phyloP scores from a whole-genome alignment of 1,140 invertebrate genomes.

The Helicoverpa armigera region DNA sequence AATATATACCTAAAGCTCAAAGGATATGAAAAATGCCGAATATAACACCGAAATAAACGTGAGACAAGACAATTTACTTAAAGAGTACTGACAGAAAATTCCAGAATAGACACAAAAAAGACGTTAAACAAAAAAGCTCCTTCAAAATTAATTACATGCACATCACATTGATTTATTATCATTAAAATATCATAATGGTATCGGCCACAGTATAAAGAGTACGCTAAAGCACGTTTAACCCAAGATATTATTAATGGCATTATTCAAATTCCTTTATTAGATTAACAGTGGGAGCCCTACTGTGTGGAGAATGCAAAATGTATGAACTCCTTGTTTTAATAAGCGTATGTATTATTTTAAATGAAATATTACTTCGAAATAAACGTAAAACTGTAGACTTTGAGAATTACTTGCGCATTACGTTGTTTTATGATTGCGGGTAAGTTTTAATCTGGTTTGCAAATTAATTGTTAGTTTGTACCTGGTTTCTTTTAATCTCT shows the following conservation, averaged over 20 bases:
- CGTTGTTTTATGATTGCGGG: constrained; percentile 11
- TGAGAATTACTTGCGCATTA: constrained; percentile 14
- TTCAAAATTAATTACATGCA: constrained; percentile 42
- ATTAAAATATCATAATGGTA: constrained; percentile 43
- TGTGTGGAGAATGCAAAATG: constrained; percentile 72
- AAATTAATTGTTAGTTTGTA: constrained; percentile 11
- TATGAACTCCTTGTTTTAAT: constrained; percentile 52
- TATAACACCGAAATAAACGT: too few species aligned
- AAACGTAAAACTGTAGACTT: constrained; percentile 27
- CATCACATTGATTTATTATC: constrained; percentile 51
- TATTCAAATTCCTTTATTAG: constrained; percentile 84
- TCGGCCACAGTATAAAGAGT: constrained; percentile 45
- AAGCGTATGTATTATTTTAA: constrained; percentile 41
- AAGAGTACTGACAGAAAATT: background rate
- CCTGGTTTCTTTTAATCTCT: background rate
- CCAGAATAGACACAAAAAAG: constrained; percentile 4
- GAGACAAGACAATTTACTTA: too few species aligned
- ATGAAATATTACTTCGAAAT: constrained; percentile 41
- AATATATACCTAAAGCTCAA: too few species aligned
- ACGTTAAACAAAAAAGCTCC: constrained; percentile 6
- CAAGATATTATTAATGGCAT: constrained; percentile 71
- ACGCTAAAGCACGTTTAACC: constrained; percentile 52
- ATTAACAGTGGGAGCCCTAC: constrained; percentile 78
- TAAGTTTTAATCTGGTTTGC: constrained; percentile 15
- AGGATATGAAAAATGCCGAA: too few species aligned